Percentiles rank a stretch among this genome's conserved stretches.
Conservation (phyloP, 2,113 vertebrate species). For the Lagenorhynchus albirostris region DNA sequence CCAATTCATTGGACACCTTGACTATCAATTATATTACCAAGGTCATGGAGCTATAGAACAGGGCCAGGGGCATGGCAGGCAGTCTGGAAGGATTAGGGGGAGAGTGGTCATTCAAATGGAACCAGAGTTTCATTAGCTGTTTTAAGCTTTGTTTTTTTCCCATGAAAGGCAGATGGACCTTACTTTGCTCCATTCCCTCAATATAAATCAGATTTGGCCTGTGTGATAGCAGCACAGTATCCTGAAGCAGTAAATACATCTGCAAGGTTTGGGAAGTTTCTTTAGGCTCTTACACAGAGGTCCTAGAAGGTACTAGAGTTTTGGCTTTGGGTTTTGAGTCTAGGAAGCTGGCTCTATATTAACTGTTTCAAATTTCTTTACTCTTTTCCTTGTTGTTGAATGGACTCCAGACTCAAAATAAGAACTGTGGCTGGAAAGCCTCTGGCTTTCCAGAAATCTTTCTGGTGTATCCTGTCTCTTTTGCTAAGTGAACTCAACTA, state of each 20-base stretch:
- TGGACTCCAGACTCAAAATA: background rate
- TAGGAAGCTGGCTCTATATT: background rate
- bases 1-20: background rate
- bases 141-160: background rate
- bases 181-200: background rate
- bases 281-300: background rate
- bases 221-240: background rate
- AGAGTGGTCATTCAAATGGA: background rate
- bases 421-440: background rate
- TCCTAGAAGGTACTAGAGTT: background rate
- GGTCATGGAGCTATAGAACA: background rate
- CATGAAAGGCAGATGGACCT: background rate
- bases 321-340: background rate
- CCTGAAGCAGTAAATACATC: background rate
- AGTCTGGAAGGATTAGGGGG: background rate
- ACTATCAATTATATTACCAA: background rate
- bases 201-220: background rate
- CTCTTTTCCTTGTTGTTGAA: background rate
- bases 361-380: background rate
- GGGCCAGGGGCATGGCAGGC: too few relatives aligned
- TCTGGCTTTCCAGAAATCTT: background rate
- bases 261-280: background rate
- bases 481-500: background rate
- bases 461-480: background rate
- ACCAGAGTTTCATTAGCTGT: background rate